These are phyloP conservation scores for Salminus brasiliensis DNA, from an alignment of 2,113 vertebrate genomes.

Conservation along the genomic window DNA sequence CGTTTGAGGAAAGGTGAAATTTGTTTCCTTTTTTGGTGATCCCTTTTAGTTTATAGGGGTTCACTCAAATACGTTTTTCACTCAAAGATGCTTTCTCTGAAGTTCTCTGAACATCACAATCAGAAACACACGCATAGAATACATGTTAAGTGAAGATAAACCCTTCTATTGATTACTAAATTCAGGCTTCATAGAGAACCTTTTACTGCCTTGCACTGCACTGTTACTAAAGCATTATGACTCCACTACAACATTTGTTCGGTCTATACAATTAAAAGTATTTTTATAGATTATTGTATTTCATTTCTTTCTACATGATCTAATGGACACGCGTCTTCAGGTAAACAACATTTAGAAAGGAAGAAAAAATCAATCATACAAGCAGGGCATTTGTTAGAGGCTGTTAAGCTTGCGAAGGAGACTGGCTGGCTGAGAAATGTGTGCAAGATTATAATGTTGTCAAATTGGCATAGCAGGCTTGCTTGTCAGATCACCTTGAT, in stretches of 20 bases:
- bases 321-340: not conserved
- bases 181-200: not conserved
- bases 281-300: not conserved
- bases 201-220: no score
- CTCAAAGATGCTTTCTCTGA: no score
- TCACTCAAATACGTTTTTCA: no score
- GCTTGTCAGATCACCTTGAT: not conserved
- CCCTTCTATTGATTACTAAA: not conserved
- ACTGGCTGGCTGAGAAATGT: not conserved
- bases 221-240: not conserved
- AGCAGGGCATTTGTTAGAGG: not conserved
- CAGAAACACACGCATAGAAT: no score
- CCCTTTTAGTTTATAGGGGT: no score
- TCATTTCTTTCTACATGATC: not conserved
- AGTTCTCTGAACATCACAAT: no score
- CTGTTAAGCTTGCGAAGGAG: not conserved
- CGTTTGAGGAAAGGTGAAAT: no score
- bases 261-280: not conserved
- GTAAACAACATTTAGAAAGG: not conserved
- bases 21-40: no score
- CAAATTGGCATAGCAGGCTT: not conserved
- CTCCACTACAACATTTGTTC: not conserved
- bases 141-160: not conserved
- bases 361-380: not conserved
- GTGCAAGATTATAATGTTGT: not conserved